Evolutionary conservation across 1,140 invertebrate genomes (phyloP), one percentile per base, ranked within the genome.

Genomic region (Cecropterus lyciades): DNA sequence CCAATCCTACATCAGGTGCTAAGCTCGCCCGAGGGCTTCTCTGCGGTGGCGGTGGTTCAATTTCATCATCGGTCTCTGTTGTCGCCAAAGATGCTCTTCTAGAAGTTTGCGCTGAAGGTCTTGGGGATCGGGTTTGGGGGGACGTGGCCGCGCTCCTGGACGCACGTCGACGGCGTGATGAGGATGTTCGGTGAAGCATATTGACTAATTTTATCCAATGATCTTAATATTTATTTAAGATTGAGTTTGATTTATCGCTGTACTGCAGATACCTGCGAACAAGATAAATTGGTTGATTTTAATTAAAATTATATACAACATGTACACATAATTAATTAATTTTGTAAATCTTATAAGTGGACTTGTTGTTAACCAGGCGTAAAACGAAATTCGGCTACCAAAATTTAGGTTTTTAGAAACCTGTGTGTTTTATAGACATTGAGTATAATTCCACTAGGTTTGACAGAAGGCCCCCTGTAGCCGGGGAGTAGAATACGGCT

Each of bases 101-200:
- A 1, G 87, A 88, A 77, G 89, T 49, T 72, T 91, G 85, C 71
- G 92, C 77, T 7, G 92, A 92, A 17, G 93, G 65, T 89, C 92
- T 67, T 63, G 86, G 73, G 72, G 89, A 92, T 37, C 89, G 81
- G 1, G 91, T 92, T 70, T 95, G 94, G 0, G 94, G 94, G 1
- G 94, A 94, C 1, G 94, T 95, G 1, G 94, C 94, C 5, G 95
- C 93, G 75, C 93, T 95, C 42, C 95, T 91, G 15, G 95, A 95
- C 43, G 95, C 93, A 45, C 95, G 89, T 9, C 94, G 92, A 51
- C 95, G 93, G 49, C 95, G 89, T n/a, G 95, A 95, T 27, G 95
- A 95, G 60, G 95, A 93, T 11, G 86, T 85, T 72, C 95, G 93
- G 73, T 94, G 93, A 62, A 96, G 78, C 95, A 95, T 95, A 64